A percentile compares a stretch with the other conserved stretches of the same genome.
Evolutionary conservation across 2,888 invertebrate genomes (phyloP).

Genomic region (Perizoma affinitatum): DNA sequence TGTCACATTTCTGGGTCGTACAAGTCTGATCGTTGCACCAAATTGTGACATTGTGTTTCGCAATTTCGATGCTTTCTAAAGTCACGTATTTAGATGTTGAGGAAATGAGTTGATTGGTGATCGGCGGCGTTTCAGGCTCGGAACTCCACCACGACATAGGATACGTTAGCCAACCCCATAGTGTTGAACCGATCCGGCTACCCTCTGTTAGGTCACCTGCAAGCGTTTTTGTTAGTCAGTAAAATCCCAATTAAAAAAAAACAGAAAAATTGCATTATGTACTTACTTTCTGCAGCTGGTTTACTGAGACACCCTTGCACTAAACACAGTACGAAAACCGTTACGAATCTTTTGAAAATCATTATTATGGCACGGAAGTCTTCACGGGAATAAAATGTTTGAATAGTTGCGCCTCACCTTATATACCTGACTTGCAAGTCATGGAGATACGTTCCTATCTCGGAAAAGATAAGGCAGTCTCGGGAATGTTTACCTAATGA

Average conservation of each 20-base stretch:
- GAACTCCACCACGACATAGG: slow-evolving; percentile 75
- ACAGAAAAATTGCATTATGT: slow-evolving; percentile 21
- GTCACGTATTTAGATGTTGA: slow-evolving; percentile 47
- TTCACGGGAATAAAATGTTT: slow-evolving; percentile 65
- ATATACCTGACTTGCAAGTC: slow-evolving; percentile 55
- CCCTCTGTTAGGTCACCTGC: slow-evolving; percentile 65
- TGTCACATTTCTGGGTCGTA: slow-evolving; percentile 73
- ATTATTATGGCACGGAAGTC: slow-evolving; percentile 48
- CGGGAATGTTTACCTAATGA: slow-evolving; percentile 81
- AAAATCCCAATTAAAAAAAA: slow-evolving; percentile 3
- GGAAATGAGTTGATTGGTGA: slow-evolving; percentile 49
- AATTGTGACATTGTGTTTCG: slow-evolving; percentile 67
- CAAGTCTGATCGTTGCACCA: slow-evolving; percentile 80
- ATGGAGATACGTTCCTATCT: slow-evolving; percentile 66
- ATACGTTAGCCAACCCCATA: slow-evolving; percentile 79
- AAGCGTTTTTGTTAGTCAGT: slow-evolving; percentile 50
- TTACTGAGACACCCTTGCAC: slow-evolving; percentile 57
- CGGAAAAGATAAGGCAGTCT: slow-evolving; percentile 64
- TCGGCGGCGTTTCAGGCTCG: slow-evolving; percentile 45
- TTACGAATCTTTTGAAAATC: slow-evolving; percentile 50
- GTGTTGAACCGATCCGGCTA: slow-evolving; percentile 66
- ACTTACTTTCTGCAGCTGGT: slow-evolving; percentile 67
- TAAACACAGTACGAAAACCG: slow-evolving; percentile 53
- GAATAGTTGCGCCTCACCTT: slow-evolving; percentile 59
- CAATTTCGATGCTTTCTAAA: slow-evolving; percentile 57